Conservation (phyloP, 1,140 invertebrate genomes). For the Magallana ariakensis region DNA sequence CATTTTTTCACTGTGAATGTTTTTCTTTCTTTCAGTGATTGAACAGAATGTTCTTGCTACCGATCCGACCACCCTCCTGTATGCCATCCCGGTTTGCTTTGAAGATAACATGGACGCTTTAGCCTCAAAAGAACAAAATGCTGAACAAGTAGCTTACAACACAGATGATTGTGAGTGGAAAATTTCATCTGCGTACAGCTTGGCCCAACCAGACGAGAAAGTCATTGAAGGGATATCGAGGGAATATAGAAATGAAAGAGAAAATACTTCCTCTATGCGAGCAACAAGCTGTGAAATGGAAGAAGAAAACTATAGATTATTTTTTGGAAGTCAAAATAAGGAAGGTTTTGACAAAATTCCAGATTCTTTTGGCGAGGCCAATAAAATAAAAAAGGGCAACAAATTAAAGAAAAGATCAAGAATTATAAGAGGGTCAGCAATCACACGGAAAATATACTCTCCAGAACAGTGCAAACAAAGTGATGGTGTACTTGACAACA, state of each 20-base stretch:
- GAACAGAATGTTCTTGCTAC: background rate
- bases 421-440: background rate
- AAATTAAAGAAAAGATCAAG: background rate
- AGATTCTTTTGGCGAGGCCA: background rate
- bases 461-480: too few relatives aligned
- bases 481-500: too few relatives aligned
- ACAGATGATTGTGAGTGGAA: slow-evolving; percentile 18
- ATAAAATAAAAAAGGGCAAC: background rate
- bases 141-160: background rate
- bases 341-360: too few relatives aligned
- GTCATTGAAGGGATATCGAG: background rate
- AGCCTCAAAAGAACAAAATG: background rate
- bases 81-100: background rate
- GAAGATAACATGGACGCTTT: background rate
- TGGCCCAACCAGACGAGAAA: background rate
- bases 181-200: background rate
- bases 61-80: background rate
- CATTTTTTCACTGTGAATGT: background rate
- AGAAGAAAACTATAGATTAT: too few relatives aligned
- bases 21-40: slow-evolving; percentile 1
- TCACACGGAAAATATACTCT: background rate
- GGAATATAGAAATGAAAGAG: too few relatives aligned
- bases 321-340: too few relatives aligned
- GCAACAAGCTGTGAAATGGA: too few relatives aligned
- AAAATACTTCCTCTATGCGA: too few relatives aligned